Evolutionary conservation across 1,140 invertebrate genomes (phyloP).

Genomic region (Neodiprion lecontei): DNA sequence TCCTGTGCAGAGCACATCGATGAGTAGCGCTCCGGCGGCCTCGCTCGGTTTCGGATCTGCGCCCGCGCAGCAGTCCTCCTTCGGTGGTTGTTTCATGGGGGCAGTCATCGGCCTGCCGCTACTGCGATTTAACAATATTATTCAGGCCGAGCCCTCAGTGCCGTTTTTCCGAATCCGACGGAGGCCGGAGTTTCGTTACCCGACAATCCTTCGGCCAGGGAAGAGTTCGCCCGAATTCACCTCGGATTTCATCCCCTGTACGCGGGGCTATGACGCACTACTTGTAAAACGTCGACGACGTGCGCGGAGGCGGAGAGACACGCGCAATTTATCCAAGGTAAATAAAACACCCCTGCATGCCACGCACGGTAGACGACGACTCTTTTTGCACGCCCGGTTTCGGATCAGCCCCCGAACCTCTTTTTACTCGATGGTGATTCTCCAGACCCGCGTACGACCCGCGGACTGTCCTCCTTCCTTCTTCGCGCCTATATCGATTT

Average conservation of each 20-base stretch:
- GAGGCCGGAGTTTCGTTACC: neutral
- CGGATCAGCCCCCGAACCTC: neutral
- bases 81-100: conserved; percentile 3
- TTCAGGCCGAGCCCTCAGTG: neutral
- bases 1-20: conserved; percentile 6
- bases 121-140: conserved; percentile 7
- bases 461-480: neutral
- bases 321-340: neutral
- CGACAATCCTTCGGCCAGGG: neutral
- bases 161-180: neutral
- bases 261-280: too few relatives aligned
- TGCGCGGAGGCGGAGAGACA: too few relatives aligned
- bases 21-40: neutral
- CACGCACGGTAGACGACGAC: too few relatives aligned
- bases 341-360: neutral
- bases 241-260: too few relatives aligned
- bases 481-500: neutral
- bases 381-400: neutral
- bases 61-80: neutral
- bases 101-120: conserved; percentile 6
- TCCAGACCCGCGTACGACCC: neutral
- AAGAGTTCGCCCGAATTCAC: too few relatives aligned
- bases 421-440: neutral
- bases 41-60: neutral
- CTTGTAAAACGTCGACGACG: too few relatives aligned